A percentile compares a stretch with the other conserved stretches of the same genome.
Conservation (phyloP, 2,113 vertebrate species). For the Rhineura floridana region DNA sequence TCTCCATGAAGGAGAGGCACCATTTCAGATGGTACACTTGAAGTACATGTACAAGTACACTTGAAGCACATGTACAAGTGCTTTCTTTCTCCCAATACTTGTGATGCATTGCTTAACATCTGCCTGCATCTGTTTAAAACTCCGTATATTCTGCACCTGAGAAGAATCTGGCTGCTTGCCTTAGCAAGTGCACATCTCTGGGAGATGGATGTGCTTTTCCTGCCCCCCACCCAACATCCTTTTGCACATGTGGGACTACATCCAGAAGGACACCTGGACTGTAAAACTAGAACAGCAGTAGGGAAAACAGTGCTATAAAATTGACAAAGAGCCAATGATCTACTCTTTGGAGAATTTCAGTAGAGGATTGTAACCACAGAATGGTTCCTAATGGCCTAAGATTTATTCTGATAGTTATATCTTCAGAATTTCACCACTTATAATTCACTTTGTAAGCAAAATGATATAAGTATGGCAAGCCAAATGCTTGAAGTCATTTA, state of each 20-base stretch:
- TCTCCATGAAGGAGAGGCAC: neutral
- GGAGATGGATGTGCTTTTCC: neutral
- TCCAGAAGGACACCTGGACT: conserved; percentile 26
- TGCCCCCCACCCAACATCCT: neutral
- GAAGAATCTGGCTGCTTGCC: neutral
- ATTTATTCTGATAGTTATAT: conserved; percentile 26
- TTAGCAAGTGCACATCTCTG: neutral
- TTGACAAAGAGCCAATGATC: rapidly evolving
- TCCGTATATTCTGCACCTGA: neutral
- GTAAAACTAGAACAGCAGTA: neutral
- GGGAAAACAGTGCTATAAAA: conserved; percentile 38
- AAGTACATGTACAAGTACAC: neutral
- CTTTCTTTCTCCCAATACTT: neutral
- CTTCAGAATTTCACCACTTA: conserved; percentile 42
- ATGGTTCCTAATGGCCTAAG: conserved; percentile 36
- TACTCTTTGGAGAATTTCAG: conserved; percentile 29
- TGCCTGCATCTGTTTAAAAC: neutral
- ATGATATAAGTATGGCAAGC: conserved; percentile 26
- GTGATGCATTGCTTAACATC: neutral
- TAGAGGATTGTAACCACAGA: conserved; percentile 31
- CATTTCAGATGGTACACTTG: neutral
- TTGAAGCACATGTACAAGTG: neutral
- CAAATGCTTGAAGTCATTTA: conserved; percentile 41
- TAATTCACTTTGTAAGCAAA: conserved; percentile 39
- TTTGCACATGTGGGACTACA: neutral